Percentiles rank a stretch among this genome's conserved stretches.
Conservation (phyloP, 2,797 vertebrate genomes). For the Ciconia nigra region DNA sequence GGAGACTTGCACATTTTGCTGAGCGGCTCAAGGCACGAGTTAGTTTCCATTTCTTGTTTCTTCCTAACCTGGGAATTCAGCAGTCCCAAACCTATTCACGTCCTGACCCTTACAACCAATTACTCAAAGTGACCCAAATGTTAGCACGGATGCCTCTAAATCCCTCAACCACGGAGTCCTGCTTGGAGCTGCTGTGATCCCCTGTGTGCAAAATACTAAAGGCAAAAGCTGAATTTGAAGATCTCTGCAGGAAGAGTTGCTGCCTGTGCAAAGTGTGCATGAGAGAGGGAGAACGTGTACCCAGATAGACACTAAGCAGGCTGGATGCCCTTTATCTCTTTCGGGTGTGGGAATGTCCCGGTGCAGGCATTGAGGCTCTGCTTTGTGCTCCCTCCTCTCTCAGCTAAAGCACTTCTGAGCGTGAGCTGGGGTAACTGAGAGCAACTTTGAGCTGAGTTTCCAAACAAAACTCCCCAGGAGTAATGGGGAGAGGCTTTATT, state of each 20-base stretch:
- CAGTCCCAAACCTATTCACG: background rate
- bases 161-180: background rate
- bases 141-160: background rate
- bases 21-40: background rate
- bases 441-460: background rate
- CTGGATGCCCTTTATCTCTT: background rate
- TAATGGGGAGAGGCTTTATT: background rate
- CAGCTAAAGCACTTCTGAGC: background rate
- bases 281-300: background rate
- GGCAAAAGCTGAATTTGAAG: background rate
- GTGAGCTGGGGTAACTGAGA: background rate
- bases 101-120: background rate
- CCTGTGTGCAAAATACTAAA: background rate
- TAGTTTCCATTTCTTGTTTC: background rate
- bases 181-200: background rate
- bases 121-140: background rate
- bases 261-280: background rate
- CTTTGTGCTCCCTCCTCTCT: background rate
- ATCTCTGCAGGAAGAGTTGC: background rate
- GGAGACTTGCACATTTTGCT: background rate
- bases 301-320: background rate
- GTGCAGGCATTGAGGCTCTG: background rate
- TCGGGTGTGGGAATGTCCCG: fast-evolving
- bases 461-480: background rate
- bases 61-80: background rate